A percentile compares a stretch with the other conserved stretches of the same genome.
phyloP scores from a whole-genome alignment of 1,140 invertebrate species.

The Forficula auricularia region DNA sequence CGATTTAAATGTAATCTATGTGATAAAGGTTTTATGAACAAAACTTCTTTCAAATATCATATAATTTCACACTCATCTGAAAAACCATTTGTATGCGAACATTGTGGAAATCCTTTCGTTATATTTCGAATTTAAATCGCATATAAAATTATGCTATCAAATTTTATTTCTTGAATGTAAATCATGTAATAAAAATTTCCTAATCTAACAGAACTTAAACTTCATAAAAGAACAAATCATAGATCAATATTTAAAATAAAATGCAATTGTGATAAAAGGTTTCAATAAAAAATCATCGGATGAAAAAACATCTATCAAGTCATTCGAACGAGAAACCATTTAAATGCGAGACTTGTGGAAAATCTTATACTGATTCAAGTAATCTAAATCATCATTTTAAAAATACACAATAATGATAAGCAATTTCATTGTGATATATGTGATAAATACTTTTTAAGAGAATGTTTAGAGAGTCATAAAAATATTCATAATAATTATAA shows the following conservation, averaged over 20 bases:
- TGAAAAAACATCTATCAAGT: slow-evolving; percentile 17
- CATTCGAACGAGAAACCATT: slow-evolving; percentile 35
- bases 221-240: slow-evolving; percentile 4
- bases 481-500: slow-evolving; percentile 23
- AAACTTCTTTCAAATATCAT: slow-evolving; percentile 15
- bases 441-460: slow-evolving; percentile 27
- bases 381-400: slow-evolving; percentile 22
- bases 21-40: slow-evolving; percentile 17
- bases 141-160: slow-evolving; percentile 6
- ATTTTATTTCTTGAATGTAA: slow-evolving; percentile 1
- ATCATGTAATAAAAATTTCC: slow-evolving; percentile 4
- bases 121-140: slow-evolving; percentile 7
- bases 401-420: slow-evolving; percentile 28
- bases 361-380: slow-evolving; percentile 30
- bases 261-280: slow-evolving; percentile 16
- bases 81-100: slow-evolving; percentile 25
- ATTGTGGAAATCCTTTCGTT: slow-evolving; percentile 12
- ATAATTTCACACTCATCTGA: slow-evolving; percentile 27
- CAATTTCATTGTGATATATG: slow-evolving; percentile 47
- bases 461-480: slow-evolving; percentile 1
- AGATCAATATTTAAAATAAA: slow-evolving; percentile 6
- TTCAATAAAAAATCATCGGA: slow-evolving; percentile 15
- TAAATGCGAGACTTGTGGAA: slow-evolving; percentile 38
- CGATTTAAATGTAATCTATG: slow-evolving; percentile 2
- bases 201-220: neutral